These are phyloP conservation scores for Corticium candelabrum DNA, from an alignment of 37 sponge, comb jelly and placozoan species.

Conservation along the genomic window DNA sequence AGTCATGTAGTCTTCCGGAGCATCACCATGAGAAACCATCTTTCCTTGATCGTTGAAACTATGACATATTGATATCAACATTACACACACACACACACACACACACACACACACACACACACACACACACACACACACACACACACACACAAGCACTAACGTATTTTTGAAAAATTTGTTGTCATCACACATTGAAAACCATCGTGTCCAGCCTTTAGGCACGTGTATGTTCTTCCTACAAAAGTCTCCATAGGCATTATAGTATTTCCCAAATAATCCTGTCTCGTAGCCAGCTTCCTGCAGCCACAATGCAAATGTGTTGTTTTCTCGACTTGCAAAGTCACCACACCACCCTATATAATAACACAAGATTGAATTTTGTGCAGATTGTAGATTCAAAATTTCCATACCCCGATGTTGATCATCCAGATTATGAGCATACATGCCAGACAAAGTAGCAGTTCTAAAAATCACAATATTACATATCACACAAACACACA, in stretches of 20 bases:
- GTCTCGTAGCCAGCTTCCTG: conserved; percentile 39
- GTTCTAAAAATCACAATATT: conserved; percentile 17
- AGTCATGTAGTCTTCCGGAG: conserved; percentile 56
- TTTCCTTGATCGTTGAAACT: conserved; percentile 12
- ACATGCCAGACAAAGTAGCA: conserved; percentile 43
- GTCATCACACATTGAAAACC: conserved; percentile 55
- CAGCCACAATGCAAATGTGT: conserved; percentile 36
- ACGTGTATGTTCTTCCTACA: conserved; percentile 8
- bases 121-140: too few species aligned
- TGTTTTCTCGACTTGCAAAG: background rate
- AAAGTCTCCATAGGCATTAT: conserved; percentile 33
- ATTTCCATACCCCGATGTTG: background rate
- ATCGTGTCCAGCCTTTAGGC: conserved; percentile 37
- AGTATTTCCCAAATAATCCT: conserved; percentile 59
- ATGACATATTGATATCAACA: too few species aligned
- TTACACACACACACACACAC: too few species aligned
- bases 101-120: too few species aligned
- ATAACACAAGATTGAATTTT: background rate
- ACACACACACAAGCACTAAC: too few species aligned
- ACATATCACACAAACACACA: too few species aligned
- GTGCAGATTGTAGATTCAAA: background rate
- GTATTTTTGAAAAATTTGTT: conserved; percentile 37
- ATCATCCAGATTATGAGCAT: conserved; percentile 31
- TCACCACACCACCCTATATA: background rate
- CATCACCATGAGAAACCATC: conserved; percentile 12